Conservation (phyloP, 2,113 vertebrate species). For the Gasterosteus nipponicus region DNA sequence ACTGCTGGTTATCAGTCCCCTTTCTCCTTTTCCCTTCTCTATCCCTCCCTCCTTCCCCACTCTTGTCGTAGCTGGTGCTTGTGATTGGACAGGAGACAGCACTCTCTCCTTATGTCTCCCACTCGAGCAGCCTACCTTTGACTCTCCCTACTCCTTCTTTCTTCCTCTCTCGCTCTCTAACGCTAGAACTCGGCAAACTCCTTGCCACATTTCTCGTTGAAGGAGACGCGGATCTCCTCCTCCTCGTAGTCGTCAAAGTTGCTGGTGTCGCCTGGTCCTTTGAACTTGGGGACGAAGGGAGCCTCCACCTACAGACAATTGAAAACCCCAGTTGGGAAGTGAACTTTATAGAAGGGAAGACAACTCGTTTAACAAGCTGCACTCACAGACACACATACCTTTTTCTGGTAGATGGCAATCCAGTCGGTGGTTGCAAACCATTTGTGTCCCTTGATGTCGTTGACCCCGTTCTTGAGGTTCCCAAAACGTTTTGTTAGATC, state of each 20-base stretch:
- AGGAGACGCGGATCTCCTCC: constrained; percentile 90
- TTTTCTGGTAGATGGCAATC: constrained; percentile 93
- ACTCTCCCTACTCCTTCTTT: constrained; percentile 53
- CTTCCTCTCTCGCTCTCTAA: constrained; percentile 46
- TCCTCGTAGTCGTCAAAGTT: constrained; percentile 96
- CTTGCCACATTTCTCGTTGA: constrained; percentile 92
- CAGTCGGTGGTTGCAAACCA: constrained; percentile 94
- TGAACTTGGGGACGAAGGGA: constrained; percentile 93
- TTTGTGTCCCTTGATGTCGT: constrained; percentile 93
- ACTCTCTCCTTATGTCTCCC: constrained; percentile 66
- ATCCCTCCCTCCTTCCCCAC: constrained; percentile 7
- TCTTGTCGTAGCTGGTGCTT: constrained; percentile 73
- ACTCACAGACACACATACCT: constrained; percentile 70
- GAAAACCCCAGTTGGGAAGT: neutral
- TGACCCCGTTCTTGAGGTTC: constrained; percentile 93
- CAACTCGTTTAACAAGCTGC: neutral
- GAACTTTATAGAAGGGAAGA: too few species aligned
- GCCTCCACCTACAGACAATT: constrained; percentile 85
- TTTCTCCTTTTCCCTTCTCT: constrained; percentile 52
- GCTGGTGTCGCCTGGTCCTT: constrained; percentile 93
- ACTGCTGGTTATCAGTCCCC: constrained; percentile 75
- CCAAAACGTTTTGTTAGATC: constrained; percentile 93
- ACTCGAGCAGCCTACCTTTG: constrained; percentile 70
- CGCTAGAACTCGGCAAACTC: constrained; percentile 93
- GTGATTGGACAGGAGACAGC: constrained; percentile 76